A percentile compares a stretch with the other conserved stretches of the same genome.
Evolutionary conservation across 2,113 vertebrate genomes (phyloP).

Genomic region (Ceyx melanurus): DNA sequence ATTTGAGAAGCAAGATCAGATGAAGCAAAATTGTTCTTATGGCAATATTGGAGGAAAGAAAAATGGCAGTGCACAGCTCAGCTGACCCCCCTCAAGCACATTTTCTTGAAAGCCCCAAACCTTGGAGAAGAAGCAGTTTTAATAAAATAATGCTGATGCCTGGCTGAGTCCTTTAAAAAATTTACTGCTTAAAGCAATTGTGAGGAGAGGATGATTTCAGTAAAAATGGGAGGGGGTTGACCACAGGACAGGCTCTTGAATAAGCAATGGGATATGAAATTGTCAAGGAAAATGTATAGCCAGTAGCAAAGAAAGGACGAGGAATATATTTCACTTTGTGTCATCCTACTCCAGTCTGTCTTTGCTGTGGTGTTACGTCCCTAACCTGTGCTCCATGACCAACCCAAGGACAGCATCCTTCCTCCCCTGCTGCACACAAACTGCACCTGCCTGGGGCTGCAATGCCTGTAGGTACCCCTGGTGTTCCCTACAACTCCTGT

Average conservation of each 20-base stretch:
- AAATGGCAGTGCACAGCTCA: not conserved
- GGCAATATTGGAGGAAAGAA: not conserved
- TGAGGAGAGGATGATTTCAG: not conserved
- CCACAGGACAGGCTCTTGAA: not conserved
- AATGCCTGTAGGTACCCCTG: accelerated
- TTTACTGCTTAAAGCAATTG: not conserved
- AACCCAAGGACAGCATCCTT: not conserved
- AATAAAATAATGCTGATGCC: not conserved
- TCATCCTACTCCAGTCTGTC: not conserved
- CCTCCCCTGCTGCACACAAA: not conserved
- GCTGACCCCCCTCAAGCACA: not conserved
- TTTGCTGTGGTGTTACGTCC: accelerated
- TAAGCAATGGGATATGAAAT: not conserved
- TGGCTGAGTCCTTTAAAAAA: not conserved
- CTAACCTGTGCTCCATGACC: not conserved
- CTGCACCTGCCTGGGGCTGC: not conserved
- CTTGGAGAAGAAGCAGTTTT: not conserved
- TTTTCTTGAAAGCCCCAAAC: not conserved
- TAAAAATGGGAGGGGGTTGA: not conserved
- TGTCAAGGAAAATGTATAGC: not conserved
- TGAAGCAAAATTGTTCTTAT: not conserved
- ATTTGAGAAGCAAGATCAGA: not conserved
- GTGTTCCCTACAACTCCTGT: not conserved
- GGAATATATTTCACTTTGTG: not conserved
- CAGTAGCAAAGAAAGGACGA: not conserved